These are phyloP conservation scores for Hyperoodon ampullatus DNA, from an alignment of 2,113 vertebrate species.

Conservation along the genomic window DNA sequence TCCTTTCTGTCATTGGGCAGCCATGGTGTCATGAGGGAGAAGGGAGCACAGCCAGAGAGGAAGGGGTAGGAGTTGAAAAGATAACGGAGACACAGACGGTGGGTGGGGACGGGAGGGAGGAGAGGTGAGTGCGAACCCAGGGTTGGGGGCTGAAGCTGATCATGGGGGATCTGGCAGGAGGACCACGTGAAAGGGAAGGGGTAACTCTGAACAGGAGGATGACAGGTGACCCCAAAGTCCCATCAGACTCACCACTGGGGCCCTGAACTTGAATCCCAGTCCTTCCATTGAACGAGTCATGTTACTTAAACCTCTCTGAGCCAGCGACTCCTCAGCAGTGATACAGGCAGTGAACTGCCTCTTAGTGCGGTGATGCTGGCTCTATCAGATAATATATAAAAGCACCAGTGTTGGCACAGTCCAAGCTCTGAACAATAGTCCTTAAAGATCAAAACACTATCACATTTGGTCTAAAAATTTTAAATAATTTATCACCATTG, in stretches of 20 bases:
- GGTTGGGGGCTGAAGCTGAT: too few relatives aligned
- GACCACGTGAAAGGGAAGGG: neutral
- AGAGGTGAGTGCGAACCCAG: neutral
- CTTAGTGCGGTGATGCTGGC: accelerated
- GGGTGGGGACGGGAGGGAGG: accelerated
- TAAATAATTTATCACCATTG: too few relatives aligned
- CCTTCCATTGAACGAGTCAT: accelerated
- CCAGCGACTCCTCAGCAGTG: too few relatives aligned
- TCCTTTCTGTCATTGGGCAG: conserved; percentile 62
- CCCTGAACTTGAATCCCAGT: neutral
- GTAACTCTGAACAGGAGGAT: neutral
- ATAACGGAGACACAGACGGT: neutral
- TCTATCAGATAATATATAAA: accelerated
- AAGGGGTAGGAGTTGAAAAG: neutral
- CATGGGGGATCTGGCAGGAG: accelerated
- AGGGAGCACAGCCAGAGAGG: neutral
- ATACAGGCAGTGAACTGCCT: too few relatives aligned
- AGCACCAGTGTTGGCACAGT: neutral
- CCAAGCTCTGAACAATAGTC: neutral
- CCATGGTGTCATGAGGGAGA: accelerated
- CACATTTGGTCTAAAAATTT: too few relatives aligned
- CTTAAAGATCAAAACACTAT: too few relatives aligned
- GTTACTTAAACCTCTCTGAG: neutral
- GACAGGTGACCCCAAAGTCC: accelerated
- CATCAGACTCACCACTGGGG: neutral